Conservation (phyloP, 1,140 invertebrate species). For the Augochlora pura region DNA sequence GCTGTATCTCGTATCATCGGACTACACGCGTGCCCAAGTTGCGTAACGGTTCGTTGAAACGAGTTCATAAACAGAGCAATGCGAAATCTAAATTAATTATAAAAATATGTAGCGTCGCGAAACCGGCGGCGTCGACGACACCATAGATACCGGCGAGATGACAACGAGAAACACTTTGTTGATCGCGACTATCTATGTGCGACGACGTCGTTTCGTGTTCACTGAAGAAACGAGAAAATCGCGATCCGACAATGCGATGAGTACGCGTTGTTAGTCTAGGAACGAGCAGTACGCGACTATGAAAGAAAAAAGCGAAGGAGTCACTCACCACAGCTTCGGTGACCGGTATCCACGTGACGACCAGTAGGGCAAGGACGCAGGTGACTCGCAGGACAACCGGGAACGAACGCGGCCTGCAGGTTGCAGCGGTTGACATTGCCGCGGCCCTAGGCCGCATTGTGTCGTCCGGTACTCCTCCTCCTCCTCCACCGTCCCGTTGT, state of each 20-base stretch:
- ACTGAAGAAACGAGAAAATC: neutral
- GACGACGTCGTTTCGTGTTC: neutral
- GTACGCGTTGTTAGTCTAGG: neutral
- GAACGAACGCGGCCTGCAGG: slow-evolving; percentile 44
- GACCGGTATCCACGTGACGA: slow-evolving; percentile 51
- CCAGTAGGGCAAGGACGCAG: slow-evolving; percentile 61
- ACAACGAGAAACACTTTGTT: neutral
- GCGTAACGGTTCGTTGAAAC: too few relatives aligned
- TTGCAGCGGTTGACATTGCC: slow-evolving; percentile 36
- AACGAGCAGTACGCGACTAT: slow-evolving; percentile 4
- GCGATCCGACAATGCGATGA: neutral
- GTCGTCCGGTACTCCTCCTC: slow-evolving; percentile 34
- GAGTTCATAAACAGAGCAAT: neutral
- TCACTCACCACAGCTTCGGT: slow-evolving; percentile 67
- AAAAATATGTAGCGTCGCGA: neutral
- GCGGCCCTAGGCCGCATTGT: slow-evolving; percentile 66
- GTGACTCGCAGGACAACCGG: slow-evolving; percentile 49
- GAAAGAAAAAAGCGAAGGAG: slow-evolving; percentile 42
- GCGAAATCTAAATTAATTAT: too few relatives aligned
- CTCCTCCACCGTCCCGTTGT: slow-evolving; percentile 35
- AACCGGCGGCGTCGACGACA: neutral
- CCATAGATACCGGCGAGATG: neutral
- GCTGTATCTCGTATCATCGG: neutral
- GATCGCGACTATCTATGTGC: too few relatives aligned
- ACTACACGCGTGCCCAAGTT: neutral